These are phyloP conservation scores for Cecidostiba fungosa DNA, from an alignment of 2,888 invertebrate species.

Conservation along the genomic window DNA sequence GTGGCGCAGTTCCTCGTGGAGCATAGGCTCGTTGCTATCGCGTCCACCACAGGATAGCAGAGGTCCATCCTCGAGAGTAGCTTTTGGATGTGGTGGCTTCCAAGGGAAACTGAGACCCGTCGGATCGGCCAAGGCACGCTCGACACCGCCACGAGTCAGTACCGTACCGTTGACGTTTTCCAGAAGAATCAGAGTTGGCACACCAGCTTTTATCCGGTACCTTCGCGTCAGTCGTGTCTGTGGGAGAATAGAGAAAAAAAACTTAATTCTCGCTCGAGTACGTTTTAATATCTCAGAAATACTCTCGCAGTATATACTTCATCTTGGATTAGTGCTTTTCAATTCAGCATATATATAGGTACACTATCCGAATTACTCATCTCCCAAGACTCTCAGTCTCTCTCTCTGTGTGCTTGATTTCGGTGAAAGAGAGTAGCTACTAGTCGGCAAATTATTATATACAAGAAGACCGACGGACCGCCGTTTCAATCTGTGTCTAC, in stretches of 20 bases:
- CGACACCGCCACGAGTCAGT: constrained; percentile 84
- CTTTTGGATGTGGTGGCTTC: constrained; percentile 84
- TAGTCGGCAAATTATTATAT: constrained; percentile 49
- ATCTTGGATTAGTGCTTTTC: not conserved
- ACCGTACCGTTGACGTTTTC: constrained; percentile 85
- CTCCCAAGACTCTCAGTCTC: not conserved
- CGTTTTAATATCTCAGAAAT: constrained; percentile 17
- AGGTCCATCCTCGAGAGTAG: constrained; percentile 78
- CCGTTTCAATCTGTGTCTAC: constrained; percentile 36
- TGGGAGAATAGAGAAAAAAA: constrained; percentile 67
- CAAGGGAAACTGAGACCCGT: constrained; percentile 87
- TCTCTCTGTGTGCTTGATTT: constrained; percentile 38
- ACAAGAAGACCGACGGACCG: constrained; percentile 32
- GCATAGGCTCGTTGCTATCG: constrained; percentile 79
- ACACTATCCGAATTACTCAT: not conserved
- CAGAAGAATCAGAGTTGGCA: constrained; percentile 88
- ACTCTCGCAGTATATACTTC: not conserved
- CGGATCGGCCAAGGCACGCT: constrained; percentile 87
- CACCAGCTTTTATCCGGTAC: constrained; percentile 88
- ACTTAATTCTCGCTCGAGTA: no score
- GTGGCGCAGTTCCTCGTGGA: constrained; percentile 84
- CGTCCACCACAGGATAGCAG: constrained; percentile 76
- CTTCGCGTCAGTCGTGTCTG: constrained; percentile 89
- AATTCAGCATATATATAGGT: not conserved
- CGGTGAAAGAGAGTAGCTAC: constrained; percentile 39